These are phyloP conservation scores for Drosophila limbata DNA, from an alignment of 2,888 invertebrate genomes.

Conservation along the genomic window DNA sequence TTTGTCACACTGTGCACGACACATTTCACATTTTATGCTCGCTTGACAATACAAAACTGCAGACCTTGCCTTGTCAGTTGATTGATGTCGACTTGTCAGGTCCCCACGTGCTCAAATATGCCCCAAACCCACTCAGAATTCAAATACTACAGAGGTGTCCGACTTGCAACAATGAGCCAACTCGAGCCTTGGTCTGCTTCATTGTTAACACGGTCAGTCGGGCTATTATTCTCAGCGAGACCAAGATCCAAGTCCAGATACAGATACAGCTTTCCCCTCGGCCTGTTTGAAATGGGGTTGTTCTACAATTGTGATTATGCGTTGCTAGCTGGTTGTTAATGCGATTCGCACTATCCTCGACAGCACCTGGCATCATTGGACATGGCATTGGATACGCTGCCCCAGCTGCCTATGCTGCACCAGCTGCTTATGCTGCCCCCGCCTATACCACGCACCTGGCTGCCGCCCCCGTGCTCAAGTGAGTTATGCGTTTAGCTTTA, in stretches of 20 bases:
- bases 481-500: conserved; percentile 59
- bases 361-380: conserved; percentile 78
- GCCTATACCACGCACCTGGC: conserved; percentile 79
- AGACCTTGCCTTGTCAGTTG: conserved; percentile 56
- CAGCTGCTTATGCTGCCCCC: conserved; percentile 59
- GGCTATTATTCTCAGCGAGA: conserved; percentile 24
- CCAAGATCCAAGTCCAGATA: background rate
- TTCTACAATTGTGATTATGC: conserved; percentile 11
- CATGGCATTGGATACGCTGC: conserved; percentile 73
- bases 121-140: background rate
- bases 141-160: conserved; percentile 3
- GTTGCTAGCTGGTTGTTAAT: conserved; percentile 27
- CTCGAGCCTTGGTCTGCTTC: conserved; percentile 10
- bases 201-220: conserved; percentile 26
- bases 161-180: conserved; percentile 38
- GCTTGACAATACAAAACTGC: conserved; percentile 42
- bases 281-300: background rate
- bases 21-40: conserved; percentile 36
- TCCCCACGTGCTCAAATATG: conserved; percentile 28
- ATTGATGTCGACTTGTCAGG: conserved; percentile 71
- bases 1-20: conserved; percentile 17
- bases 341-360: conserved; percentile 13
- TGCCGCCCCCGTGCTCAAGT: conserved; percentile 84
- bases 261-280: background rate
- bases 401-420: conserved; percentile 59